A percentile compares a stretch with the other conserved stretches of the same genome.
phyloP scores from a whole-genome alignment of 1,140 invertebrate species.

The Bacillus rossius region DNA sequence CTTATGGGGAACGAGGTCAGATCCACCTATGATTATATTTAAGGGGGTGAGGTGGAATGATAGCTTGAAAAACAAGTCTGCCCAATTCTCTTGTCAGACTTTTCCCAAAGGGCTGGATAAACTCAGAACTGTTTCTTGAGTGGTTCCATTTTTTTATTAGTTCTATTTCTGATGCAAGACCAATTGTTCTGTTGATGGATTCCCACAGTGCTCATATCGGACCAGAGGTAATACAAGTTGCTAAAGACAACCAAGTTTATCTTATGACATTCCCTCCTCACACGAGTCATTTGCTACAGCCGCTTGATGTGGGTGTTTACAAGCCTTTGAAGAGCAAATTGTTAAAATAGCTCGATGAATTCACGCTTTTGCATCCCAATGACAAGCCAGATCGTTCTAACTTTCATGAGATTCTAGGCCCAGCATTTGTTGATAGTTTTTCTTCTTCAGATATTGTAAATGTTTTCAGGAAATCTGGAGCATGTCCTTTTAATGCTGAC shows the following conservation, averaged over 20 bases:
- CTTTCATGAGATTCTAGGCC: not conserved
- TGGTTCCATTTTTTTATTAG: constrained; percentile 34
- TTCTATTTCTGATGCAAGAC: constrained; percentile 32
- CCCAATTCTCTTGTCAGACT: no score
- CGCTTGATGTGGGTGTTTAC: constrained; percentile 39
- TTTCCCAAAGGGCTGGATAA: no score
- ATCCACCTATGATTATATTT: no score
- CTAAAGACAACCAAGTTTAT: constrained; percentile 33
- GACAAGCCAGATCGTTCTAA: not conserved
- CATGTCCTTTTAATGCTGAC: not conserved
- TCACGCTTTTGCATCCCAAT: not conserved
- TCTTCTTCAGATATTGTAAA: not conserved
- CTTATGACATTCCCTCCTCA: constrained; percentile 36
- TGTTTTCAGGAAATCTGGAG: not conserved
- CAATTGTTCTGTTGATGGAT: constrained; percentile 33
- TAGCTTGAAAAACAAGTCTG: no score
- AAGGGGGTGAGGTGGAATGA: no score
- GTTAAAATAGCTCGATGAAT: not conserved
- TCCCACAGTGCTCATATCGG: constrained; percentile 32
- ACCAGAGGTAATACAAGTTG: constrained; percentile 33
- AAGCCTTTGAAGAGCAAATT: constrained; percentile 35
- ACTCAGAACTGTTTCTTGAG: constrained; percentile 4
- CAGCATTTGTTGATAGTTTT: not conserved
- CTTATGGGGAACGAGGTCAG: no score
- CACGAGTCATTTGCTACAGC: constrained; percentile 35